Conservation (phyloP, 2,888 invertebrate genomes). For the Lucinisca nassula region DNA sequence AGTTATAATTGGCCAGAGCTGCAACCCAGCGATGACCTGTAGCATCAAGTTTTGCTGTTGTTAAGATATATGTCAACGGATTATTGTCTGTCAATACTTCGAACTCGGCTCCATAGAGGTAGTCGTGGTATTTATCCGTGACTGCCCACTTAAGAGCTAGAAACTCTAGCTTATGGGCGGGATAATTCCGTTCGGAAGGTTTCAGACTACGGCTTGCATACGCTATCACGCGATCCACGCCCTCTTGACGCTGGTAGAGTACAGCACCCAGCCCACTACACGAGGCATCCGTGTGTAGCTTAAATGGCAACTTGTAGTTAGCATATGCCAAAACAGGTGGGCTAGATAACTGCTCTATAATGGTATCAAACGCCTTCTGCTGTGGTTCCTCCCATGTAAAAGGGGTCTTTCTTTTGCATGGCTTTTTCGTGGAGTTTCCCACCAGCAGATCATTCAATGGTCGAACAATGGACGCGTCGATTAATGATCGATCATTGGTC, state of each 20-base stretch:
- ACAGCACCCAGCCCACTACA: slow-evolving; percentile 42
- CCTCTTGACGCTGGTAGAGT: slow-evolving; percentile 51
- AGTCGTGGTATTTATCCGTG: slow-evolving; percentile 57
- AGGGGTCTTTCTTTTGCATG: background rate
- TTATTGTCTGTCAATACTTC: slow-evolving; percentile 47
- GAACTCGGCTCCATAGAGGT: slow-evolving; percentile 38
- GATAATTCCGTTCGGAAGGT: slow-evolving; percentile 39
- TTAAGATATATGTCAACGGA: slow-evolving; percentile 48
- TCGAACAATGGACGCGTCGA: slow-evolving; percentile 29
- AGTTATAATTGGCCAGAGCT: slow-evolving; percentile 26
- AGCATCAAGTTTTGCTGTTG: slow-evolving; percentile 20
- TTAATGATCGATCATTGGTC: too few relatives aligned
- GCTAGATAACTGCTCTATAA: slow-evolving; percentile 25
- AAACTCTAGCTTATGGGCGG: slow-evolving; percentile 54
- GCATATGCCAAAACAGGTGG: slow-evolving; percentile 58
- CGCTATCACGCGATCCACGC: slow-evolving; percentile 27
- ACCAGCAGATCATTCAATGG: slow-evolving; percentile 51
- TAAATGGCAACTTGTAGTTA: slow-evolving; percentile 47
- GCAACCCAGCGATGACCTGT: slow-evolving; percentile 40
- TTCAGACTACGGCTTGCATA: slow-evolving; percentile 52
- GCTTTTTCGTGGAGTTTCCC: slow-evolving; percentile 13
- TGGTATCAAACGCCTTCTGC: slow-evolving; percentile 24
- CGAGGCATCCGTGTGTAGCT: slow-evolving; percentile 40
- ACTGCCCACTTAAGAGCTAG: slow-evolving; percentile 60
- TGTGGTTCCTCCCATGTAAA: slow-evolving; percentile 25